Conservation (phyloP, 2,113 vertebrate species). For the Riparia riparia region DNA sequence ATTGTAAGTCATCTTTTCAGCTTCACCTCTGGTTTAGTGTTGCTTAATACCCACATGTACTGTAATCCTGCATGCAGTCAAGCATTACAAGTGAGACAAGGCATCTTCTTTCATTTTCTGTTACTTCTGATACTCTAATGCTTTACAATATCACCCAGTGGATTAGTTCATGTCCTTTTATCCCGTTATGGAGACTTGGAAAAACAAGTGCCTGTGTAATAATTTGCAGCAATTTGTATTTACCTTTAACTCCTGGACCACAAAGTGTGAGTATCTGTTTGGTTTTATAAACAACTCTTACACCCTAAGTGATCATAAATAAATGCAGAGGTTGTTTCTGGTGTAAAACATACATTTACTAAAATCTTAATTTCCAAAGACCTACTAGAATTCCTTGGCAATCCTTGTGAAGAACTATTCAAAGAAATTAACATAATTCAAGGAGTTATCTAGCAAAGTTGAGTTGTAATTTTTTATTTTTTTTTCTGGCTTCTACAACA, state of each 20-base stretch:
- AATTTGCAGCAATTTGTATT: neutral
- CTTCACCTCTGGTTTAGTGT: neutral
- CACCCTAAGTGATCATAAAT: neutral
- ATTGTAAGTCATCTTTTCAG: neutral
- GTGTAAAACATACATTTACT: neutral
- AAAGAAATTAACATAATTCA: neutral
- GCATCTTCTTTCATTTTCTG: neutral
- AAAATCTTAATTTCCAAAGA: neutral
- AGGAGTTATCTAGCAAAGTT: neutral
- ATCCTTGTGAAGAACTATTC: neutral
- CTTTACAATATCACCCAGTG: neutral
- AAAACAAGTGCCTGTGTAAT: neutral
- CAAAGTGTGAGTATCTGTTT: neutral
- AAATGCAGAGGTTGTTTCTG: neutral
- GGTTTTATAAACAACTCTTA: neutral
- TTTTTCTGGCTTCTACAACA: neutral
- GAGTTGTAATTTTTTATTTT: neutral
- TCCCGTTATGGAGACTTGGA: neutral
- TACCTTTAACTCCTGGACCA: neutral
- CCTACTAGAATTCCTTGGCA: neutral
- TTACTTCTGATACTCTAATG: neutral
- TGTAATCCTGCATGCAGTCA: neutral
- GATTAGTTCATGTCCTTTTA: neutral
- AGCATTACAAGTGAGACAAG: neutral
- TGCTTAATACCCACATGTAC: neutral